phyloP scores from a whole-genome alignment of 2,888 invertebrate species.

The Stegana nigrithorax region DNA sequence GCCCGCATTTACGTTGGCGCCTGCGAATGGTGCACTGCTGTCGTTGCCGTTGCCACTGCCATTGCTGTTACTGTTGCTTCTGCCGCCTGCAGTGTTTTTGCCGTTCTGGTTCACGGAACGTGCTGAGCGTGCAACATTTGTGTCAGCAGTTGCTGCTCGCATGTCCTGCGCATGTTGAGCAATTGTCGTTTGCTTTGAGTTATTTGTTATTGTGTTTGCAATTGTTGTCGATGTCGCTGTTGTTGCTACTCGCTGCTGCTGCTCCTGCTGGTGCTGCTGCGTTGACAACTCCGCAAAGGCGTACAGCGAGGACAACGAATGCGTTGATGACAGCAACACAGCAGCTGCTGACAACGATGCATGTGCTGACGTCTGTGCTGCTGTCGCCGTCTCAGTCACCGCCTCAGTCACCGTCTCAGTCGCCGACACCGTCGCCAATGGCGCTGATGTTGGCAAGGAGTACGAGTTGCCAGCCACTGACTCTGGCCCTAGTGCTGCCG shows the following conservation, averaged over 20 bases:
- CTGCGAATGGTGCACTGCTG: slow-evolving; percentile 17
- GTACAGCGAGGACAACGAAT: no score
- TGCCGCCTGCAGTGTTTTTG: slow-evolving; percentile 25
- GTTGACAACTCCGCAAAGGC: no score
- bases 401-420: no score
- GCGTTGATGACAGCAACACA: no score
- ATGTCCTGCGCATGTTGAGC: slow-evolving; percentile 12
- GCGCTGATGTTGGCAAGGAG: no score
- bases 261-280: background rate
- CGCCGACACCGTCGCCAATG: no score
- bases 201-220: slow-evolving; percentile 45
- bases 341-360: no score
- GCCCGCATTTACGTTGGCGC: background rate
- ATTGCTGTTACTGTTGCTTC: slow-evolving; percentile 36
- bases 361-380: no score
- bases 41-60: slow-evolving; percentile 27
- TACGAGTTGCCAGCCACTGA: no score
- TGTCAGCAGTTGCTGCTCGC: slow-evolving; percentile 15
- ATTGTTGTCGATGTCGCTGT: background rate
- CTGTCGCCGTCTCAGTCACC: no score
- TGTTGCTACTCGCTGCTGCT: background rate
- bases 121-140: slow-evolving; percentile 1
- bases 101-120: background rate
- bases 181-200: slow-evolving; percentile 45
- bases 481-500: no score